phyloP scores from a whole-genome alignment of 1,140 invertebrate genomes.

The Meloidogyne floridensis region DNA sequence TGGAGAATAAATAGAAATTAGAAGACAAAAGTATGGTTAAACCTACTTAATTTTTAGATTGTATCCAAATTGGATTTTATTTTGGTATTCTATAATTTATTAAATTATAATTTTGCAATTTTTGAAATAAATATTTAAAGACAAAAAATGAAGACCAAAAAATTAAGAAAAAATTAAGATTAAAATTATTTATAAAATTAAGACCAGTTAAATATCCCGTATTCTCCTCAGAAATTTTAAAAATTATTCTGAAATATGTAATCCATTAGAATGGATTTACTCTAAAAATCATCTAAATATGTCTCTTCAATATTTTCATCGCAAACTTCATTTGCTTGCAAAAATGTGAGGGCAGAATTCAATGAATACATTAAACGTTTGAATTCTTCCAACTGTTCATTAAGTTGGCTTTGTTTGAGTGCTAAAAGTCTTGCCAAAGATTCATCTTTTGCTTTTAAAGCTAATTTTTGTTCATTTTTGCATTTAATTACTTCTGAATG shows the following conservation, averaged over 20 bases:
- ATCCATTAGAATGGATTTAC: too few species aligned
- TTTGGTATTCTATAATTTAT: neutral
- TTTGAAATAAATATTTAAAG: too few species aligned
- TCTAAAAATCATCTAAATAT: slow-evolving; percentile 48
- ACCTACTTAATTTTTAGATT: too few species aligned
- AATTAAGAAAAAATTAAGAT: too few species aligned
- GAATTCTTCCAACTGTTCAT: slow-evolving; percentile 82
- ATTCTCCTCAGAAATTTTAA: neutral
- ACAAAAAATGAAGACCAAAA: too few species aligned
- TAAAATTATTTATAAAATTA: too few species aligned
- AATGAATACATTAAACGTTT: slow-evolving; percentile 85
- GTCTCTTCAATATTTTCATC: slow-evolving; percentile 47
- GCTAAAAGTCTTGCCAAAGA: slow-evolving; percentile 89
- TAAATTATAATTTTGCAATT: neutral
- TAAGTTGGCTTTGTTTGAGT: slow-evolving; percentile 80
- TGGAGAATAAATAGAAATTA: neutral
- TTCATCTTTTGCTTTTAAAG: slow-evolving; percentile 71
- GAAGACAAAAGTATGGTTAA: neutral
- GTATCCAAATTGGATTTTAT: too few species aligned
- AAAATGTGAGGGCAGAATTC: slow-evolving; percentile 90
- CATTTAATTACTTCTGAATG: slow-evolving; percentile 66
- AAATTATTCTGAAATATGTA: neutral
- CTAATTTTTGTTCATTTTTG: slow-evolving; percentile 49
- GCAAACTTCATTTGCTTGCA: slow-evolving; percentile 67
- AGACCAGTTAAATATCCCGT: too few species aligned